A percentile compares a stretch with the other conserved stretches of the same genome.
These are phyloP conservation scores for Oxycera nigricornis DNA, from an alignment of 2,888 invertebrate genomes.

Conservation along the genomic window DNA sequence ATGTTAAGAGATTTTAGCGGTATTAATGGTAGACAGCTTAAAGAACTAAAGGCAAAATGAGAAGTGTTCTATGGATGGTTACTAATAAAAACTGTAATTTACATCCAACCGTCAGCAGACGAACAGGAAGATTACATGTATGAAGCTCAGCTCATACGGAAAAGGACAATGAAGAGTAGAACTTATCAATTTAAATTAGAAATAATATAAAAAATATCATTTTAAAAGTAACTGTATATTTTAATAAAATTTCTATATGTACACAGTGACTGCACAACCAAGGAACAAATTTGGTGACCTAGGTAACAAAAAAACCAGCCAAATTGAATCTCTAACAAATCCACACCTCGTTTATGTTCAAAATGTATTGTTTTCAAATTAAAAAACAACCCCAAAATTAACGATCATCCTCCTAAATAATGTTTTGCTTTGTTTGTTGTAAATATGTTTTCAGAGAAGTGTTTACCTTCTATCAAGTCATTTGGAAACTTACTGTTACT, in stretches of 20 bases:
- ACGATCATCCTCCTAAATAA: slow-evolving; percentile 1
- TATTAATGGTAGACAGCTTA: too few relatives aligned
- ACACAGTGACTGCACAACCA: slow-evolving; percentile 72
- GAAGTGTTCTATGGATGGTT: background rate
- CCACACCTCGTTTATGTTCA: slow-evolving; percentile 8
- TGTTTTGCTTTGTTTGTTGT: slow-evolving; percentile 38
- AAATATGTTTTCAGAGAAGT: background rate
- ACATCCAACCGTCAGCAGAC: too few relatives aligned
- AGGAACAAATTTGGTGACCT: slow-evolving; percentile 74
- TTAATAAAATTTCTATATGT: slow-evolving; percentile 47
- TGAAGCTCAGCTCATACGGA: too few relatives aligned
- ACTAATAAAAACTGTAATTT: slow-evolving; percentile 26
- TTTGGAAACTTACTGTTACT: slow-evolving; percentile 14
- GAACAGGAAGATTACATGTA: too few relatives aligned
- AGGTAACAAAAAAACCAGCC: slow-evolving; percentile 64
- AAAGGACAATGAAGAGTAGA: background rate
- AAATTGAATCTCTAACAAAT: slow-evolving; percentile 28
- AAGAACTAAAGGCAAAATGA: too few relatives aligned
- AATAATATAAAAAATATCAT: too few relatives aligned
- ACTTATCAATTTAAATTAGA: background rate
- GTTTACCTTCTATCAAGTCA: background rate
- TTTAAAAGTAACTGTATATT: background rate
- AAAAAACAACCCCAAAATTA: slow-evolving; percentile 2
- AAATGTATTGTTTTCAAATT: background rate
- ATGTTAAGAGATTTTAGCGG: too few relatives aligned